Base-by-base conservation (phyloP, 2,888 invertebrate genomes). In the Conchocele bisecta region DNA sequence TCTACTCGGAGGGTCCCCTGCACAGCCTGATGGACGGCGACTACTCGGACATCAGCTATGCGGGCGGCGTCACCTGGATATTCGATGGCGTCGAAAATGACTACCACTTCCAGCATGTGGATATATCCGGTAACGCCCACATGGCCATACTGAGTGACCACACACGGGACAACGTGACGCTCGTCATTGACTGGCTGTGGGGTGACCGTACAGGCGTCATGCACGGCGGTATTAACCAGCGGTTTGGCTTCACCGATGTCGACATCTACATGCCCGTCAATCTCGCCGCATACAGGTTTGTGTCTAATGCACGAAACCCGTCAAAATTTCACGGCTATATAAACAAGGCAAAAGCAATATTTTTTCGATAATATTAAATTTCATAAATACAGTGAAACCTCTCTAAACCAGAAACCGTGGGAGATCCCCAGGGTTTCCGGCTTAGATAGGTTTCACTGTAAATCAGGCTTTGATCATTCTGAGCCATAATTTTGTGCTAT, bases 21-120 rank as follows among this genome's bases (percentile, higher is more conserved):
- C 71, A 76, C 29, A 79, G 79, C 60, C 75, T 86, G 2, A 63
- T 79, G 1, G 72, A 81, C 29, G 86, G 86, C 24, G 56, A 74
- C 3, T 86, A 83, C 57, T 42, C 29, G n/a, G 71, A 84, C 51
- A 80, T 82, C 48, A 73, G 60, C 15, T 26, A 64, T 39, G 61
- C 68, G n/a, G 86, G 86, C 0, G 86, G 86, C 4, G 74, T 86
- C 7, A 86, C 86, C 0, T 86, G 84, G 85, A n/a, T n/a, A n/a
- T 53, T 86, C 7, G 66, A 75, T 46, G 76, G 82, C 51, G 70
- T 77, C 2, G 46, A 46, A 2, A 24, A 59, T 11, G 20, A 44
- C 11, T 83, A 81, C 50, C 48, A 29, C 13, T 83, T 85, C 56
- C 72, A 82, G 48, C 73, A 75, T 24, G 59, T 84, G n/a, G 69